phyloP scores from a whole-genome alignment of 2,113 vertebrate species.

The Microcebus ravelobensis region DNA sequence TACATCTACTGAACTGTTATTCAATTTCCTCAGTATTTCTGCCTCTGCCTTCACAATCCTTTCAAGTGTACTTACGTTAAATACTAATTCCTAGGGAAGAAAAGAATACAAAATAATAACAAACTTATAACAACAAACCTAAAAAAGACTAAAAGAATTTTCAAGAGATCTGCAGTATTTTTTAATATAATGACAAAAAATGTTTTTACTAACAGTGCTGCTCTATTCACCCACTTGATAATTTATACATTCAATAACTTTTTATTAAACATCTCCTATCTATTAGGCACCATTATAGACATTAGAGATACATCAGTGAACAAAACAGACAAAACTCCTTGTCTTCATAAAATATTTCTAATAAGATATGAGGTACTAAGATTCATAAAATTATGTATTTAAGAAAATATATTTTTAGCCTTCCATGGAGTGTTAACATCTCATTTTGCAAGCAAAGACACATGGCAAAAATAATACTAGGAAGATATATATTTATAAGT shows the following conservation, averaged over 20 bases:
- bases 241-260: conserved; percentile 33
- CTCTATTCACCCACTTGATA: neutral
- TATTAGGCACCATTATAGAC: neutral
- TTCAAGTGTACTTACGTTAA: conserved; percentile 16
- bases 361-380: neutral
- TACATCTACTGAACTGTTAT: conserved; percentile 9
- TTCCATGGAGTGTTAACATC: conserved; percentile 5
- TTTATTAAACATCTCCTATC: conserved; percentile 17
- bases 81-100: neutral
- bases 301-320: neutral
- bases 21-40: conserved; percentile 33
- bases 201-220: neutral
- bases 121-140: conserved; percentile 29
- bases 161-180: neutral
- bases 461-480: conserved; percentile 8
- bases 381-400: neutral
- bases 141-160: conserved; percentile 18
- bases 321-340: conserved; percentile 47
- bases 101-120: neutral
- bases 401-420: neutral
- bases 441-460: neutral
- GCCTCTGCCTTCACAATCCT: neutral
- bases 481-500: neutral
- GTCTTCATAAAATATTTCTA: conserved; percentile 35
- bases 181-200: conserved; percentile 33